Base-by-base conservation (phyloP, 2,888 invertebrate genomes). In the Drosophila aldrichi region DNA sequence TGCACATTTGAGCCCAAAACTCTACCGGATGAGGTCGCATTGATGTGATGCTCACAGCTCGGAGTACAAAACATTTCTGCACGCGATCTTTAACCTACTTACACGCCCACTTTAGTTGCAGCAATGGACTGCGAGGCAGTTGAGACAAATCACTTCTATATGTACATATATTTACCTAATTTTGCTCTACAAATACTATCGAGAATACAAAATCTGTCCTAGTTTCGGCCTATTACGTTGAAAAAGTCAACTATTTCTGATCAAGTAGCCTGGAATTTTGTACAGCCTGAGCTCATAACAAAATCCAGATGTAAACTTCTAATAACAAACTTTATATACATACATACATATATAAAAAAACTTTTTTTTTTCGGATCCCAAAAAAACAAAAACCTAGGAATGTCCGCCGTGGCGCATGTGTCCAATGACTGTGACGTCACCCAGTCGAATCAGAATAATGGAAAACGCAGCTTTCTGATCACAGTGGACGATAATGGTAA, bases 51-150 rank as follows among this genome's bases (percentile, higher is more conserved):
- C 32, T 85, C 80, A 62, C 86, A 82, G 64, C 83, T 71, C 10
- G 79, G 76, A 14, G 80, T 40, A 66, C 86, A 75, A 51, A 86
- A 81, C 87, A 81, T 81, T 52, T 75, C 66, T 18, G 34, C 36
- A 12, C 43, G 3, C n/a, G 44, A 59, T 29, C 54, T 43, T 4
- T 25, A 40, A 2, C 36, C 14, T 2, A 55, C 38, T 46, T 25
- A 25, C 51, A 25, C 58, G 55, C 66, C 44, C 40, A 34, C 44
- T 48, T 49, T 12, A 14, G 43, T 20, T 20, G 51, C 29, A 12
- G 32, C 61, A 49, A 12, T 52, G 48, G 51, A 40, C 68, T 41
- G 48, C 58, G 51, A 40, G 49, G 40, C 59, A 74, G 56, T 3
- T n/a, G 16, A 12, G 32, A 32, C 14, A 10, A 36, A 25, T 20